Evolutionary conservation across 1,140 invertebrate species (phyloP), one percentile per base, ranked within the genome.

Genomic region (Drosophila kurseongensis): DNA sequence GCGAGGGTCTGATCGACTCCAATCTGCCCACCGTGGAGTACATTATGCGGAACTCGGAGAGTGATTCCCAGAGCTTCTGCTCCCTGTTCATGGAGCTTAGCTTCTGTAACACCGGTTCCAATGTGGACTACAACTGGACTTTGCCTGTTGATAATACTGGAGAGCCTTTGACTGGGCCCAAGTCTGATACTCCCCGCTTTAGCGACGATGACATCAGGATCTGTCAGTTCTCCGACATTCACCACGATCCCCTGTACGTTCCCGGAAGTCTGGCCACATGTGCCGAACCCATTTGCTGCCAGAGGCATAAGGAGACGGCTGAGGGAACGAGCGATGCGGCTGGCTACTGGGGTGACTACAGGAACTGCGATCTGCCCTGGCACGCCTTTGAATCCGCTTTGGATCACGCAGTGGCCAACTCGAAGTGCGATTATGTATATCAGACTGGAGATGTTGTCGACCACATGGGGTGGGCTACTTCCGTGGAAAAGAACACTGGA

Each of bases 391-490:
- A 95, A 29, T 94, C 96, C 78, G 92, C 93, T 18, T 89, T 96
- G 52, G 91, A 94, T 44, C 93, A 93, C 32, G 93, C 95, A 6
- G 91, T 91, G 16, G 82, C 89, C 13, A 93, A 91, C 6, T 94
- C 95, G 77, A 60, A 81, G 93, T 94, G 96, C 56, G 95, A 97
- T 61, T 94, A 95, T 18, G 94, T 98, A 60, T 96, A 97, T 78
- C 97, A 97, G 92, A 97, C 97, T 18, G 97, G 97, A 6, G 97
- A 98, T 84, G 93, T 97, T 3, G 95, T 97, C 48, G 95, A 97
- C 66, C 97, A 98, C 86, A 95, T 96, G 80, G 94, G 97, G 18
- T 98, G 96, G 96, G 95, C 95, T 80, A 97, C 96, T 18, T 95
- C 95, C 0, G 92, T 94, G 42, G 92, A 94, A 48, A 92, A 95